phyloP scores from a whole-genome alignment of 2,888 invertebrate species.

The Nymphalis urticae region DNA sequence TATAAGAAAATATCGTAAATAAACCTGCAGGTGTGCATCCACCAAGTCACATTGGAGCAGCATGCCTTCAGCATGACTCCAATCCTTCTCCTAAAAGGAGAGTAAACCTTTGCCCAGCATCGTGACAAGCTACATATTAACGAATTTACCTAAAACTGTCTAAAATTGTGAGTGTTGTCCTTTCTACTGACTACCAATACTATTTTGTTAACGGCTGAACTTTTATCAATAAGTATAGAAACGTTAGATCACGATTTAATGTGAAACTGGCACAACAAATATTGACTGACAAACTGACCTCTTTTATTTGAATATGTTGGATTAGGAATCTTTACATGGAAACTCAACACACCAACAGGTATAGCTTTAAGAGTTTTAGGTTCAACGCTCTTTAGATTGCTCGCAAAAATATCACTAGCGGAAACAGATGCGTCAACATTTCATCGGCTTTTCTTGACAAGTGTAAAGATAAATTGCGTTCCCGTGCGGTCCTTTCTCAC shows the following conservation, averaged over 20 bases:
- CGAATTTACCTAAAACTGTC: no score
- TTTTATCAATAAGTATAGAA: no score
- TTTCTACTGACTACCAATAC: no score
- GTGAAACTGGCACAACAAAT: background rate
- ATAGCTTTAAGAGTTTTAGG: slow-evolving; percentile 35
- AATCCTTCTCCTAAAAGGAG: no score
- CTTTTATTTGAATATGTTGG: background rate
- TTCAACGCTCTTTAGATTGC: slow-evolving; percentile 61
- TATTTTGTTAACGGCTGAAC: no score
- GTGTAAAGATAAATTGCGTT: slow-evolving; percentile 10
- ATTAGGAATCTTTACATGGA: background rate
- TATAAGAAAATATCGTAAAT: no score
- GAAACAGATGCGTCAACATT: slow-evolving; percentile 57
- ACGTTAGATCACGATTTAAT: background rate
- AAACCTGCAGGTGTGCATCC: no score
- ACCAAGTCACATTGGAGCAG: no score
- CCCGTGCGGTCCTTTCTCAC: slow-evolving; percentile 26
- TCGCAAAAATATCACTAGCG: slow-evolving; percentile 58
- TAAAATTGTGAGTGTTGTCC: no score
- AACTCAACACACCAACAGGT: slow-evolving; percentile 22
- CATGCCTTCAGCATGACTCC: no score
- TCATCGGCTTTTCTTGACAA: slow-evolving; percentile 25
- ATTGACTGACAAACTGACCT: background rate
- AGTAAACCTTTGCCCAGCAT: no score
- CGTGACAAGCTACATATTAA: no score